Evolutionary conservation across 2,113 vertebrate species (phyloP).

Genomic region (Otis tarda): DNA sequence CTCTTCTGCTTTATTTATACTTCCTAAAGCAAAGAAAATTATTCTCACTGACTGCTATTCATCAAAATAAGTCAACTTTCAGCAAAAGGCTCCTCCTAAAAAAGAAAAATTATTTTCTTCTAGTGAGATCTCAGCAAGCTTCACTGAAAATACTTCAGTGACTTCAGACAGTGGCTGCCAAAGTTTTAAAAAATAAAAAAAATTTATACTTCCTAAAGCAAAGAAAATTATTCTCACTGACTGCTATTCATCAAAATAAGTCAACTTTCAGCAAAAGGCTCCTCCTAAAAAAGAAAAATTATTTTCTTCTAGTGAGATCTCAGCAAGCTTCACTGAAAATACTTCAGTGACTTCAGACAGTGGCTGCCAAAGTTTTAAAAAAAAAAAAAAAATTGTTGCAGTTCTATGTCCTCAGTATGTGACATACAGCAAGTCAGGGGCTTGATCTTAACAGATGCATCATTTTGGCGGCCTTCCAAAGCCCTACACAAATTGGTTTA

Average conservation of each 20-base stretch:
- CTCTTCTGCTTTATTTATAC: background rate
- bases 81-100: background rate
- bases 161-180: background rate
- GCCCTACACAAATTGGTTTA: background rate
- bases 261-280: no score
- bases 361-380: background rate
- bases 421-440: background rate
- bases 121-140: background rate
- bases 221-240: no score
- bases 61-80: background rate
- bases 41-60: background rate
- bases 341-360: background rate
- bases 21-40: background rate
- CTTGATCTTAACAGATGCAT: background rate
- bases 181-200: background rate
- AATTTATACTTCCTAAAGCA: no score
- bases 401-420: rapidly evolving
- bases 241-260: no score
- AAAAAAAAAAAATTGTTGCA: background rate
- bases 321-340: background rate
- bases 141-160: background rate
- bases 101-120: background rate
- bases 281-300: background rate
- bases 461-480: background rate
- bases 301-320: background rate